Evolutionary conservation across 2,797 vertebrate genomes (phyloP), one percentile per base, ranked within the genome.

Genomic region (Brachyrhaphis roseni): DNA sequence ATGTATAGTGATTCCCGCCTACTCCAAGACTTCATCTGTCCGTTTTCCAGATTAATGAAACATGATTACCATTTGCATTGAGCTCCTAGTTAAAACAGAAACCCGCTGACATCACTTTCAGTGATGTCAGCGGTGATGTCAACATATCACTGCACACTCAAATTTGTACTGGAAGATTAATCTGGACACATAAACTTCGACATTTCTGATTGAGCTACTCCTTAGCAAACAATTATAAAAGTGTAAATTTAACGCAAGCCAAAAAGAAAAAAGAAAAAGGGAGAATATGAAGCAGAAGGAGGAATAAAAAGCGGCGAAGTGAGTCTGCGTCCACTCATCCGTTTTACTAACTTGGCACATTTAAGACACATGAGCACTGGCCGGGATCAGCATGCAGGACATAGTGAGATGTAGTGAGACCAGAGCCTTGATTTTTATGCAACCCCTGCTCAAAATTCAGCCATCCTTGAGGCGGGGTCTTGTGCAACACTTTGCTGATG

Each of bases 401-500:
- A 73, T 10, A 26, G 77, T 78, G 76, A 78, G 70, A 84, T 71
- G 81, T 79, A 79, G 81, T 6, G 43, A 34, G 75, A 57, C 79
- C 73, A 82, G 75, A 87, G 94, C 95, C 94, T 96, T 96, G 94
- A 96, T 96, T 96, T 95, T 96, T 95, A 96, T 96, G 95, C 95
- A 94, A 94, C 76, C 93, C 91, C 95, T 96, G 96, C 95, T 93
- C 96, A 95, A 96, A 95, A 96, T 96, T 95, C 95, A 93, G 92
- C 95, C 95, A 93, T 97, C 96, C 95, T 96, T 92, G 94, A 97
- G 95, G 95, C 92, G 90, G 95, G 94, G 36, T 68, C 94, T 96
- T 95, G 93, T 93, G 94, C 94, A 97, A 95, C 94, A 93, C 94
- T 96, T 92, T 94, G 93, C 94, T 94, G 95, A 95, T 96, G 96